phyloP scores from a whole-genome alignment of 2,797 vertebrate species.

The Simalia tracyae region DNA sequence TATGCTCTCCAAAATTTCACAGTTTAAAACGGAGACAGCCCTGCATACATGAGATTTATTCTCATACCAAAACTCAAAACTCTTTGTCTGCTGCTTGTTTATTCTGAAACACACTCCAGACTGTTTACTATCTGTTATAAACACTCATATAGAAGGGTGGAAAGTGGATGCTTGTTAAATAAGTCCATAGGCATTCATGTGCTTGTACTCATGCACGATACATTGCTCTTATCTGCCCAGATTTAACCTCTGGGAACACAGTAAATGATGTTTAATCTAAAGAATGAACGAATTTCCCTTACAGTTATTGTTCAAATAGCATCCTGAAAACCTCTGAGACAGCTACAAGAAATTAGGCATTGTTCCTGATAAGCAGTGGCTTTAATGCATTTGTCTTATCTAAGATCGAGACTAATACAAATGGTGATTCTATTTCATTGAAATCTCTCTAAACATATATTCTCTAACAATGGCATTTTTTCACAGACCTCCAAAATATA shows the following conservation, averaged over 20 bases:
- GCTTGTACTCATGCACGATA: background rate
- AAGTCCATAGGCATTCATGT: background rate
- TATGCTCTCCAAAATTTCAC: background rate
- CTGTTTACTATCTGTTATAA: background rate
- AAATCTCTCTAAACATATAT: too few species aligned
- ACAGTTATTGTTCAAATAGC: background rate
- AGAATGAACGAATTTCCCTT: background rate
- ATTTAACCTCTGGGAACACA: background rate
- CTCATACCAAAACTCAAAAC: background rate
- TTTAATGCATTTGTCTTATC: background rate
- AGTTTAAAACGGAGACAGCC: background rate
- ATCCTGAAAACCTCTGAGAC: background rate
- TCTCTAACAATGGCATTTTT: background rate
- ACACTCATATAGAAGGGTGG: background rate
- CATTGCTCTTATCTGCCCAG: background rate
- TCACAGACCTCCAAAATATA: background rate
- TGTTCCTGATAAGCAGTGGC: background rate
- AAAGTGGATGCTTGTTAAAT: background rate
- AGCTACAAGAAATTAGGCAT: background rate
- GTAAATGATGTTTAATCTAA: background rate
- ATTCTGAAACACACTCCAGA: background rate
- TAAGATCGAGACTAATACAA: background rate
- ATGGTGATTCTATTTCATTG: background rate
- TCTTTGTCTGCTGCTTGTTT: background rate
- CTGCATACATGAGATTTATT: background rate